These are phyloP conservation scores for Eugnorisma glareosa DNA, from an alignment of 2,888 invertebrate genomes.

Conservation along the genomic window DNA sequence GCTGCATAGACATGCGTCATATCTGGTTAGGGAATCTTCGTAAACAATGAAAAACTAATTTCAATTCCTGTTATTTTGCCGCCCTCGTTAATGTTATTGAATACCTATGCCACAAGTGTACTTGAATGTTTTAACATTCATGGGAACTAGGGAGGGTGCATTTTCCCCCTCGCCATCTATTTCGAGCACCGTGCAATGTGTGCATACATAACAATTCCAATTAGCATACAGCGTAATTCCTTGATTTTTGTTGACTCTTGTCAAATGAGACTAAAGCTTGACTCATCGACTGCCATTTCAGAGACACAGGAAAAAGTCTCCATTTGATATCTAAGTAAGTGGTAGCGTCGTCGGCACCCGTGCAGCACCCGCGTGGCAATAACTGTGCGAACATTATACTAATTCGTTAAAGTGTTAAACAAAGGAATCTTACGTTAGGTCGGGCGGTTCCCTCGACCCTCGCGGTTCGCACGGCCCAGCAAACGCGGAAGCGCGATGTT, in stretches of 20 bases:
- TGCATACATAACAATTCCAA: slow-evolving; percentile 51
- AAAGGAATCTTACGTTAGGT: slow-evolving; percentile 84
- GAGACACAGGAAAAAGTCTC: slow-evolving; percentile 25
- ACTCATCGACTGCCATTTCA: slow-evolving; percentile 35
- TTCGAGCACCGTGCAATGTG: slow-evolving; percentile 53
- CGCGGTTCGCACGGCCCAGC: slow-evolving; percentile 85
- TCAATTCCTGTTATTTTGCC: slow-evolving; percentile 34
- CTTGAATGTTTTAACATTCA: slow-evolving; percentile 37
- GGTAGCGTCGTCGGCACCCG: not conserved
- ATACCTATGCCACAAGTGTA: slow-evolving; percentile 33
- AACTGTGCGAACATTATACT: slow-evolving; percentile 72
- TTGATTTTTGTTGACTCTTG: slow-evolving; percentile 28
- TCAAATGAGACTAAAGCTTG: slow-evolving; percentile 12
- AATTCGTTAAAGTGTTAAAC: slow-evolving; percentile 82
- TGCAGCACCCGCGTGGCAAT: slow-evolving; percentile 31
- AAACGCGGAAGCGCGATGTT: slow-evolving; percentile 84
- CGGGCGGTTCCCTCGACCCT: slow-evolving; percentile 84
- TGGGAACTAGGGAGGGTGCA: slow-evolving; percentile 53
- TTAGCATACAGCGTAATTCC: slow-evolving; percentile 43
- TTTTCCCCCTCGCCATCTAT: slow-evolving; percentile 52
- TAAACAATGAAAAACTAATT: slow-evolving; percentile 36
- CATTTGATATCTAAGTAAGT: slow-evolving; percentile 21
- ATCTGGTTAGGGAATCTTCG: slow-evolving; percentile 18
- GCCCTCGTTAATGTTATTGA: slow-evolving; percentile 36
- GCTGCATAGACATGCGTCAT: slow-evolving; percentile 27